Conservation (phyloP, 2,888 invertebrate species). For the Meiosimyza platycephala region DNA sequence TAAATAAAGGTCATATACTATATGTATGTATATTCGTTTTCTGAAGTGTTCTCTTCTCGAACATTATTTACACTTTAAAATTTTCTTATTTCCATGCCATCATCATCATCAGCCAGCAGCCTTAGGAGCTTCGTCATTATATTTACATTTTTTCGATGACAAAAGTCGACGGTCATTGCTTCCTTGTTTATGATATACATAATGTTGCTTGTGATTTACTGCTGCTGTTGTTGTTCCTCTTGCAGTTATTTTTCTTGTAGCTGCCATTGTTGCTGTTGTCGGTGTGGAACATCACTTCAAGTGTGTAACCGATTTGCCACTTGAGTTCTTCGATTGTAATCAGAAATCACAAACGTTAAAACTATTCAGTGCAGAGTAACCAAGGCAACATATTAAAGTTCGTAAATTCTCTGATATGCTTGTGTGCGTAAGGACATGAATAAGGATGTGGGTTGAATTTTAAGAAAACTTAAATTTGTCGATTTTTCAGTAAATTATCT, state of each 20-base stretch:
- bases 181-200: no score
- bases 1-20: no score
- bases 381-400: no score
- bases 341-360: conserved; percentile 42
- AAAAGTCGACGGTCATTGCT: no score
- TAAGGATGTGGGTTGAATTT: no score
- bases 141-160: no score
- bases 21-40: not conserved
- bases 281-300: conserved; percentile 55
- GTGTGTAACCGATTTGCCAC: conserved; percentile 65
- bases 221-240: not conserved
- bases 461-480: no score
- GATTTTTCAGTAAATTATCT: no score
- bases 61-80: not conserved
- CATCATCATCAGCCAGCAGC: no score
- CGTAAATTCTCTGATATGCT: no score
- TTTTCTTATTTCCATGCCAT: not conserved
- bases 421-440: no score
- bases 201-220: not conserved
- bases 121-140: no score
- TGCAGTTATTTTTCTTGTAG: not conserved
- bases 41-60: not conserved
- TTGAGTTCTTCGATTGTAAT: conserved; percentile 62
- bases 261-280: conserved; percentile 43
- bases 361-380: not conserved